These are phyloP conservation scores for Campoplex nolae DNA, from an alignment of 2,888 invertebrate species.

Conservation along the genomic window DNA sequence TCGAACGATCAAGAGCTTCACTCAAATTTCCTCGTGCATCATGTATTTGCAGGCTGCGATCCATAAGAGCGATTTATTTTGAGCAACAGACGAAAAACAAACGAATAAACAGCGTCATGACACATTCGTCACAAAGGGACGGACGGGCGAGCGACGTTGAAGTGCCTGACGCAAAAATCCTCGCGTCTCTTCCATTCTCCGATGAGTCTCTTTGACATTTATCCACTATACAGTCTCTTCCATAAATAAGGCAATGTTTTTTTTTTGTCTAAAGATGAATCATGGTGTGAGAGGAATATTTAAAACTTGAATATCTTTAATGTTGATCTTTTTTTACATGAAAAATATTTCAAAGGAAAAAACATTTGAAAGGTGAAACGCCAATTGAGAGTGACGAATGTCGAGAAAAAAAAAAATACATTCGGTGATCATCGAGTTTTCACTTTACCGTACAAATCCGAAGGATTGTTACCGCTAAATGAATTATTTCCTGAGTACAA, in stretches of 20 bases:
- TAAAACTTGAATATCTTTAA: neutral
- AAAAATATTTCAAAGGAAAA: neutral
- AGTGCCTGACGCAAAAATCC: constrained; percentile 30
- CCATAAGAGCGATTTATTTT: constrained; percentile 4
- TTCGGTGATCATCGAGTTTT: neutral
- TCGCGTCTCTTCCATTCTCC: constrained; percentile 1
- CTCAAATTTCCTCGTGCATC: constrained; percentile 23
- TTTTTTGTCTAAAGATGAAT: neutral
- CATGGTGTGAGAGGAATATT: neutral
- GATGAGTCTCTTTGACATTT: constrained; percentile 16
- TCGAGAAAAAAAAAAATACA: neutral
- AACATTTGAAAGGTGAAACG: neutral
- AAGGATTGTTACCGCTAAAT: constrained; percentile 4
- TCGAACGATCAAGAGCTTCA: constrained; percentile 14
- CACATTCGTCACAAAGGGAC: neutral
- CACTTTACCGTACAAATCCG: neutral
- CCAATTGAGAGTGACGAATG: neutral
- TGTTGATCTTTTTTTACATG: neutral
- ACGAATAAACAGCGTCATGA: constrained; percentile 3
- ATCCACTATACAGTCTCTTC: neutral
- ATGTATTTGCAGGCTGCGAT: constrained; percentile 4
- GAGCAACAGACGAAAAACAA: constrained; percentile 12
- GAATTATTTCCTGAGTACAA: constrained; percentile 12
- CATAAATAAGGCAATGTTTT: constrained; percentile 36
- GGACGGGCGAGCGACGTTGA: constrained; percentile 10